Percentiles rank a stretch among this genome's conserved stretches.
Evolutionary conservation across 2,888 invertebrate species (phyloP).

Genomic region (Acanthopleura granulata): DNA sequence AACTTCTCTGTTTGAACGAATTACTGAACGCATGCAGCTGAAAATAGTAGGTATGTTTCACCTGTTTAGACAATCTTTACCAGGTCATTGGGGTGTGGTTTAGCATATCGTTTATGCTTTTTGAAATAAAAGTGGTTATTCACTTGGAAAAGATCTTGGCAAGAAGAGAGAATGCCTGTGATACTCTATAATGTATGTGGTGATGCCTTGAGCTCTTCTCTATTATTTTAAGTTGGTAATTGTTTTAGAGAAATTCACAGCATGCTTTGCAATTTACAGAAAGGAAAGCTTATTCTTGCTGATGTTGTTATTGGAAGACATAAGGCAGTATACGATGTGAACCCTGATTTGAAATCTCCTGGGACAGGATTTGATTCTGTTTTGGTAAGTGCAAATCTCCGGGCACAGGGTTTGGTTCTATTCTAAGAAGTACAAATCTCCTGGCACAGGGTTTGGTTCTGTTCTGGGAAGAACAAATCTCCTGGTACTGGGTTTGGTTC

Average conservation of each 20-base stretch:
- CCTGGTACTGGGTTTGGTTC: constrained; percentile 52
- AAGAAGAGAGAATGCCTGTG: too few relatives aligned
- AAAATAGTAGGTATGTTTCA: too few relatives aligned
- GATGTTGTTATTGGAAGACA: constrained; percentile 60
- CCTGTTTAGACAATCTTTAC: too few relatives aligned
- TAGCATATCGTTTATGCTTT: too few relatives aligned
- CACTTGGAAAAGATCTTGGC: too few relatives aligned
- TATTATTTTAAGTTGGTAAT: too few relatives aligned
- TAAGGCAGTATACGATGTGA: constrained; percentile 54
- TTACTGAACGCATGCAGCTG: too few relatives aligned
- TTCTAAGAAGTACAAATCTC: constrained; percentile 55
- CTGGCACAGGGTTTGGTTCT: constrained; percentile 51
- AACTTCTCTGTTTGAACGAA: too few relatives aligned
- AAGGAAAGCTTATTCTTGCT: constrained; percentile 56
- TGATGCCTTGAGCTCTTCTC: too few relatives aligned
- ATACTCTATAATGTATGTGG: too few relatives aligned
- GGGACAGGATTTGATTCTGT: constrained; percentile 55
- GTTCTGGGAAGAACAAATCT: constrained; percentile 55
- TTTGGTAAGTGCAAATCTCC: constrained; percentile 49
- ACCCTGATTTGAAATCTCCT: constrained; percentile 46
- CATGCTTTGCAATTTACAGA: constrained; percentile 39
- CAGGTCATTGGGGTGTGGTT: too few relatives aligned
- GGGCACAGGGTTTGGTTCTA: constrained; percentile 51
- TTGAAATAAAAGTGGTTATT: too few relatives aligned
- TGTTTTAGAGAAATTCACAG: not conserved